A percentile compares a stretch with the other conserved stretches of the same genome.
Conservation (phyloP, 2,888 invertebrate genomes). For the Parelbella ahira region DNA sequence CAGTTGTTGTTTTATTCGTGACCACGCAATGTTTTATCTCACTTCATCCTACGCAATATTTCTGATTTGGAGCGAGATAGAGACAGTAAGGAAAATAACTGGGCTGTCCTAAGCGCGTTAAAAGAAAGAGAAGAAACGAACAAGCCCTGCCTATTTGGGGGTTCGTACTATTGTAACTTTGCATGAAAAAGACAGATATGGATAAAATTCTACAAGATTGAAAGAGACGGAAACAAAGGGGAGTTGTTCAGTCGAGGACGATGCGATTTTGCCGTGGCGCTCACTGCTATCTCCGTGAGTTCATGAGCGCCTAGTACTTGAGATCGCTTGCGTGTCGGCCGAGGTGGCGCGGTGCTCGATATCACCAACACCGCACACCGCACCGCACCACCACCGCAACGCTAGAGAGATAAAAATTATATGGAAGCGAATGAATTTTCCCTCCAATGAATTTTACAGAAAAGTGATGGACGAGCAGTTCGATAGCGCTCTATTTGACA, state of each 20-base stretch:
- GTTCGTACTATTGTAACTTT: constrained; percentile 2
- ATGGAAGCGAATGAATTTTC: too few relatives aligned
- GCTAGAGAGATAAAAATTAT: too few relatives aligned
- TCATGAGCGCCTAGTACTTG: constrained; percentile 62
- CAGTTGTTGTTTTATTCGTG: constrained; percentile 12
- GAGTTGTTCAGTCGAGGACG: constrained; percentile 32
- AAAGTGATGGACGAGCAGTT: too few relatives aligned
- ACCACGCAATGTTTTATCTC: background rate
- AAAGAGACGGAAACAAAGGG: constrained; percentile 47
- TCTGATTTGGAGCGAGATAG: constrained; percentile 2
- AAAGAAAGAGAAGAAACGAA: constrained; percentile 36
- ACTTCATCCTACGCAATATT: too few relatives aligned
- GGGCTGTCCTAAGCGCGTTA: constrained; percentile 22
- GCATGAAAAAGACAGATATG: constrained; percentile 3
- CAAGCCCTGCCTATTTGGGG: constrained; percentile 24
- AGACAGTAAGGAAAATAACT: background rate
- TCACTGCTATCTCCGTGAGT: constrained; percentile 32
- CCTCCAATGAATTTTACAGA: constrained; percentile 12
- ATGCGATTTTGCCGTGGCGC: constrained; percentile 41
- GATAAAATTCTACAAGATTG: constrained; percentile 32
- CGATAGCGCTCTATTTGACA: too few relatives aligned
- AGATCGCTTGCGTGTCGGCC: constrained; percentile 77
- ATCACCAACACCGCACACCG: constrained; percentile 24
- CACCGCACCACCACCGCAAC: constrained; percentile 32
- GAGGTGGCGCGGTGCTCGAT: constrained; percentile 71